These are phyloP conservation scores for Callionymus lyra DNA, from an alignment of 2,113 vertebrate genomes.

Conservation along the genomic window DNA sequence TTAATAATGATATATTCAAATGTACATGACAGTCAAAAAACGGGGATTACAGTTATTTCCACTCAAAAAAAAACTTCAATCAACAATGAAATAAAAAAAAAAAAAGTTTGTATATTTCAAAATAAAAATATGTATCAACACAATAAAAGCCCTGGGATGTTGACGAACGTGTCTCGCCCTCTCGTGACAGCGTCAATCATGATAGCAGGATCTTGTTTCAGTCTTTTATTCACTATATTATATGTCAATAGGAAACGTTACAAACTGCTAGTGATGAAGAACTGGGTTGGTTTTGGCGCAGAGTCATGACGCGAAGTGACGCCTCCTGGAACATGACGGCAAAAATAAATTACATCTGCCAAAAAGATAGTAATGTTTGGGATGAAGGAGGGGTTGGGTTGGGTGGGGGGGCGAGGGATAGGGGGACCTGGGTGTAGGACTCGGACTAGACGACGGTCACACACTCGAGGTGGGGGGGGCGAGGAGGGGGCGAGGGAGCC, in stretches of 20 bases:
- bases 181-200: constrained; percentile 18
- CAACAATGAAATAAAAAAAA: constrained; percentile 58
- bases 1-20: constrained; percentile 71
- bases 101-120: constrained; percentile 60
- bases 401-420: not conserved
- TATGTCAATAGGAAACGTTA: constrained; percentile 66
- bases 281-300: constrained; percentile 51
- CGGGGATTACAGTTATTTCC: constrained; percentile 57
- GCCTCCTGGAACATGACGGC: constrained; percentile 38
- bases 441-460: constrained; percentile 45
- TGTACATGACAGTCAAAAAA: constrained; percentile 66
- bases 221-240: constrained; percentile 63
- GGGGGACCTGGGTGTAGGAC: constrained; percentile 26
- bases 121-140: constrained; percentile 63
- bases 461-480: constrained; percentile 33
- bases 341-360: constrained; percentile 64
- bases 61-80: constrained; percentile 61
- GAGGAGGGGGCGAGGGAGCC: constrained; percentile 2
- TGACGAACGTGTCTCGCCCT: constrained; percentile 43
- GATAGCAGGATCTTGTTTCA: constrained; percentile 58
- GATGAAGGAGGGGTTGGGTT: constrained; percentile 9
- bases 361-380: constrained; percentile 43
- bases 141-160: constrained; percentile 60
- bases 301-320: constrained; percentile 55
- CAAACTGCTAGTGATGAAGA: constrained; percentile 62